Percentiles rank a stretch among this genome's conserved stretches.
Conservation (phyloP, 2,888 invertebrate species). For the Cremastinae sp. region DNA sequence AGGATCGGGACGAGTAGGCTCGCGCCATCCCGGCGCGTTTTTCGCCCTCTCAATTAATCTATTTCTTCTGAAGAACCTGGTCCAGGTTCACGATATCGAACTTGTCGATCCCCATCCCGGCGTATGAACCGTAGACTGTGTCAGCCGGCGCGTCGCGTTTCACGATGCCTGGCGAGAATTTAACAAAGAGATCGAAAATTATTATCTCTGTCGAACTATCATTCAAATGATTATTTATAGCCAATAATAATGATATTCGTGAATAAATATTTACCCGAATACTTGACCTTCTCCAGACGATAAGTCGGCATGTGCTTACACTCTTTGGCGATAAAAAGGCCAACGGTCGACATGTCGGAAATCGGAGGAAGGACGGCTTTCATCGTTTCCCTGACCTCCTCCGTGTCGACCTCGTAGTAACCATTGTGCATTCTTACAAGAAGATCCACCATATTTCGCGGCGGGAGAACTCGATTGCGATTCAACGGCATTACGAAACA, state of each 20-base stretch:
- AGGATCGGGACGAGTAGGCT: slow-evolving; percentile 2
- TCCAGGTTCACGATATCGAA: slow-evolving; percentile 87
- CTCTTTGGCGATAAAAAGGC: slow-evolving; percentile 86
- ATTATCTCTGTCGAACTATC: no score
- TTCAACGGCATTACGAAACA: slow-evolving; percentile 97
- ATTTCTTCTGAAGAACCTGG: slow-evolving; percentile 79
- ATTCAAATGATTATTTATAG: no score
- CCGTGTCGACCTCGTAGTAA: slow-evolving; percentile 91
- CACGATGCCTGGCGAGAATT: slow-evolving; percentile 67
- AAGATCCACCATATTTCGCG: slow-evolving; percentile 90
- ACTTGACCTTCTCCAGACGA: slow-evolving; percentile 86
- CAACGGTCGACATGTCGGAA: slow-evolving; percentile 84
- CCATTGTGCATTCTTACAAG: slow-evolving; percentile 89
- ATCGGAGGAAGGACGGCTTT: slow-evolving; percentile 88
- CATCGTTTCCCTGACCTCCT: slow-evolving; percentile 89
- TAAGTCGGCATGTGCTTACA: slow-evolving; percentile 88
- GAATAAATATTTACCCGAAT: slow-evolving; percentile 85
- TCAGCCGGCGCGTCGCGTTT: slow-evolving; percentile 76
- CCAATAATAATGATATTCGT: no score
- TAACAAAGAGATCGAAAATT: background rate
- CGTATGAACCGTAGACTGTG: slow-evolving; percentile 88
- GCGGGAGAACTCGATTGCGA: slow-evolving; percentile 88
- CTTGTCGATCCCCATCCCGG: slow-evolving; percentile 88
- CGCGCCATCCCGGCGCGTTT: background rate
- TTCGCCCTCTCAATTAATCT: slow-evolving; percentile 21